These are phyloP conservation scores for Habrosyne pyritoides DNA, from an alignment of 2,888 invertebrate genomes.

Conservation along the genomic window DNA sequence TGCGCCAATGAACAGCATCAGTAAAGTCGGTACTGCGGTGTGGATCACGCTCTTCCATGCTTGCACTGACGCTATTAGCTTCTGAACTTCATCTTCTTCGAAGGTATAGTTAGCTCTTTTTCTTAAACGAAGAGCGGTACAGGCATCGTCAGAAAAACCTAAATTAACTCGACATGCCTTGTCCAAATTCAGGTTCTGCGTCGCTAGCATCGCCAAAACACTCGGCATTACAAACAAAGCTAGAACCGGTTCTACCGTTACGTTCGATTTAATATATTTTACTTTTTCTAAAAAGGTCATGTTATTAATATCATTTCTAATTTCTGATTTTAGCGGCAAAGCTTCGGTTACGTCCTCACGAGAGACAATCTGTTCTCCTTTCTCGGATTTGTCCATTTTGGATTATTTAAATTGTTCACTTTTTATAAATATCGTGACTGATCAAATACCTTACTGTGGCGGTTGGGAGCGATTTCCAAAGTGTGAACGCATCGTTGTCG, in stretches of 20 bases:
- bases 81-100: conserved; percentile 87
- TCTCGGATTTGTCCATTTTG: conserved; percentile 51
- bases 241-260: conserved; percentile 87
- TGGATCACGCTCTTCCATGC: conserved; percentile 83
- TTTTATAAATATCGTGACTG: conserved; percentile 13
- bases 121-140: conserved; percentile 87
- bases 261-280: conserved; percentile 77
- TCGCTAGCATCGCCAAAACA: conserved; percentile 87
- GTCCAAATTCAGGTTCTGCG: conserved; percentile 92
- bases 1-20: conserved; percentile 85
- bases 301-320: conserved; percentile 49
- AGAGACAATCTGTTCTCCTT: conserved; percentile 35
- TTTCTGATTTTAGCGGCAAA: conserved; percentile 56
- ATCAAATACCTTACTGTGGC: not conserved
- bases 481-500: conserved; percentile 45
- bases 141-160: conserved; percentile 86
- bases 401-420: conserved; percentile 16
- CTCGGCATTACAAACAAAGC: conserved; percentile 87
- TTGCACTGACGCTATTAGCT: conserved; percentile 80
- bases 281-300: conserved; percentile 73
- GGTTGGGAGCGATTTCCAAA: conserved; percentile 12
- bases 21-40: conserved; percentile 77
- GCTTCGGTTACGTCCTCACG: conserved; percentile 50
- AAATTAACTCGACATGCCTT: conserved; percentile 93
- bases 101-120: conserved; percentile 86